Evolutionary conservation across 1,140 invertebrate genomes (phyloP).

Genomic region (Eupristina koningsbergeri): DNA sequence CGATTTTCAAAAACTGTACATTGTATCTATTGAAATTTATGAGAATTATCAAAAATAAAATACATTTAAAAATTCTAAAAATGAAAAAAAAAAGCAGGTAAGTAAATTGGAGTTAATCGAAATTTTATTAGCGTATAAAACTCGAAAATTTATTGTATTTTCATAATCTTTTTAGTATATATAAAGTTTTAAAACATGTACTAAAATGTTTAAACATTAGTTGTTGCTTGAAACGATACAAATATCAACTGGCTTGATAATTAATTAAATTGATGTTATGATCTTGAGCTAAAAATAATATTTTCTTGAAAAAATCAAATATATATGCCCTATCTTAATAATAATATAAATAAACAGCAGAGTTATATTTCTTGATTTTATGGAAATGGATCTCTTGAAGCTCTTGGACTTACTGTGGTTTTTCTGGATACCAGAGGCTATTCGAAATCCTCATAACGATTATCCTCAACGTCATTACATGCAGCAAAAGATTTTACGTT

Average conservation of each 20-base stretch:
- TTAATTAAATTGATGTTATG: background rate
- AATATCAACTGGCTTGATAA: background rate
- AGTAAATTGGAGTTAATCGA: background rate
- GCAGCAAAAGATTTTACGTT: background rate
- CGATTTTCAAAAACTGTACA: background rate
- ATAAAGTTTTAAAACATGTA: background rate
- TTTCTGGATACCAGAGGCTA: background rate
- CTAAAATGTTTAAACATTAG: background rate
- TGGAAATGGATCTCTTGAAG: background rate
- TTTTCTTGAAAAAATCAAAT: background rate
- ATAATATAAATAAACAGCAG: background rate
- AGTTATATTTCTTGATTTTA: background rate
- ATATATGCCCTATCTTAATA: background rate
- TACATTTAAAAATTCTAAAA: background rate
- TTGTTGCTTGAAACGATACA: background rate
- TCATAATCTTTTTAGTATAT: background rate
- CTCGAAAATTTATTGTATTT: background rate
- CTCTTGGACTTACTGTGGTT: background rate
- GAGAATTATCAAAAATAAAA: background rate
- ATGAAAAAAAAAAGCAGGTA: background rate
- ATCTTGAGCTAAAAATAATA: background rate
- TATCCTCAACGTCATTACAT: background rate
- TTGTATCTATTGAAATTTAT: background rate
- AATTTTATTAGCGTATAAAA: background rate
- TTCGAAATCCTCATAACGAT: background rate